Percentiles rank a stretch among this genome's conserved stretches.
phyloP scores from a whole-genome alignment of 2,113 vertebrate genomes.

The Aythya baeri region DNA sequence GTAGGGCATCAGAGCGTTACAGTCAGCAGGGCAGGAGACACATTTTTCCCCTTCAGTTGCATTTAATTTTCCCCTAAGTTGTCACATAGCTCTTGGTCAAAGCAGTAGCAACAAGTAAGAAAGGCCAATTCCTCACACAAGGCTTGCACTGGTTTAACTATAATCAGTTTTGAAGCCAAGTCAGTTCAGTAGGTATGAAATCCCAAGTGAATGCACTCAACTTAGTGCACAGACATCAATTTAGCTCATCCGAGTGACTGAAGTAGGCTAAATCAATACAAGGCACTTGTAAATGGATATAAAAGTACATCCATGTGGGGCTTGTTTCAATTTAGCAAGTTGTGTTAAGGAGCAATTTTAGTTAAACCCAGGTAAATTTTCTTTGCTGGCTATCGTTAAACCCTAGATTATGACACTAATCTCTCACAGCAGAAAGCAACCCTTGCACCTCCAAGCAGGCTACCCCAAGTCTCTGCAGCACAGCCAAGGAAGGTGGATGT shows the following conservation, averaged over 20 bases:
- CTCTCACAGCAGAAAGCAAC: background rate
- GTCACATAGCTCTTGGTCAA: background rate
- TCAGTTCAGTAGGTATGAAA: conserved; percentile 9
- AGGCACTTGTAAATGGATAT: conserved; percentile 42
- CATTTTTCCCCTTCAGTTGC: background rate
- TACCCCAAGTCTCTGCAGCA: background rate
- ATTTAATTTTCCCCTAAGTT: background rate
- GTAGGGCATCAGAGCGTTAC: background rate
- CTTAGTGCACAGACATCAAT: conserved; percentile 29
- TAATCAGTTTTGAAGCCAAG: conserved; percentile 30
- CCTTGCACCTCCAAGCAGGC: background rate
- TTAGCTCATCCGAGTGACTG: conserved; percentile 38
- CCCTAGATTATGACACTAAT: background rate
- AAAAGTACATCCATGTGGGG: background rate
- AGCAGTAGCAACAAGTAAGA: background rate
- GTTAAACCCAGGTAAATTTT: background rate
- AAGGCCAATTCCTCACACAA: background rate
- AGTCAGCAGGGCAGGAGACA: background rate
- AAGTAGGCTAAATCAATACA: conserved; percentile 53
- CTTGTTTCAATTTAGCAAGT: conserved; percentile 47
- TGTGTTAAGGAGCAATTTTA: background rate
- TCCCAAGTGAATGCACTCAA: background rate
- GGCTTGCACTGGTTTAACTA: background rate
- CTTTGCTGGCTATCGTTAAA: background rate
- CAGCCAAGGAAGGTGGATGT: background rate